A percentile compares a stretch with the other conserved stretches of the same genome.
Conservation (phyloP, 1,140 invertebrate genomes). For the Sarcophaga peregrina region DNA sequence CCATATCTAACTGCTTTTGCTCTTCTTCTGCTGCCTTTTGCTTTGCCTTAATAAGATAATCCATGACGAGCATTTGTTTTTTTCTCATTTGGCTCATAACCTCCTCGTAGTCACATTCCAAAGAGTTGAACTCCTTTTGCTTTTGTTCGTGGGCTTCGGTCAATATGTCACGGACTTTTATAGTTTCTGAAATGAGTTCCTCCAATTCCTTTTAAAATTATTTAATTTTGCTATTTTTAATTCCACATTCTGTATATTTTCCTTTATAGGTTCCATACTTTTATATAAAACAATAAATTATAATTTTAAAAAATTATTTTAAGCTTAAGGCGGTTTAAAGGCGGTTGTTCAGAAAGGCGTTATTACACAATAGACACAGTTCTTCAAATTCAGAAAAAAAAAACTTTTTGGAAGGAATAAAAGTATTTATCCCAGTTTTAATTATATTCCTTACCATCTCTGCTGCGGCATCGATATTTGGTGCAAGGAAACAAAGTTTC, state of each 20-base stretch:
- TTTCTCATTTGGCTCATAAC: constrained; percentile 40
- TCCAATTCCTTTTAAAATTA: constrained; percentile 35
- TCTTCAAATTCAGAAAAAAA: too few species aligned
- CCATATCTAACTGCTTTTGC: background rate
- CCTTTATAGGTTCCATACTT: constrained; percentile 29
- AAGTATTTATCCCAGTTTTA: too few species aligned
- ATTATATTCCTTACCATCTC: too few species aligned
- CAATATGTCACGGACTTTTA: background rate
- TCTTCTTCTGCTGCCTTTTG: constrained; percentile 15
- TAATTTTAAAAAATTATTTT: too few species aligned
- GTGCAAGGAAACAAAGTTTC: too few species aligned
- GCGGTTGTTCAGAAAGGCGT: too few species aligned
- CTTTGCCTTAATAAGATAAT: constrained; percentile 34
- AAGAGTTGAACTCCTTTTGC: constrained; percentile 28
- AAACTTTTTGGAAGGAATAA: too few species aligned
- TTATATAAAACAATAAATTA: background rate
- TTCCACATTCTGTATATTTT: background rate
- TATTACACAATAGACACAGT: too few species aligned
- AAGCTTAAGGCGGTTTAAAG: too few species aligned
- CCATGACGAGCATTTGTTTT: constrained; percentile 36
- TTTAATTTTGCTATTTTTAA: constrained; percentile 40
- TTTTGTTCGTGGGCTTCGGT: background rate
- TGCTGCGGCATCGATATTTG: too few species aligned
- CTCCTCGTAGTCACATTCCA: constrained; percentile 27
- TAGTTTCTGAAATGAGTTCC: background rate